A percentile compares a stretch with the other conserved stretches of the same genome.
Conservation (phyloP, 2,888 invertebrate species). For the Drosophila nigricruria region DNA sequence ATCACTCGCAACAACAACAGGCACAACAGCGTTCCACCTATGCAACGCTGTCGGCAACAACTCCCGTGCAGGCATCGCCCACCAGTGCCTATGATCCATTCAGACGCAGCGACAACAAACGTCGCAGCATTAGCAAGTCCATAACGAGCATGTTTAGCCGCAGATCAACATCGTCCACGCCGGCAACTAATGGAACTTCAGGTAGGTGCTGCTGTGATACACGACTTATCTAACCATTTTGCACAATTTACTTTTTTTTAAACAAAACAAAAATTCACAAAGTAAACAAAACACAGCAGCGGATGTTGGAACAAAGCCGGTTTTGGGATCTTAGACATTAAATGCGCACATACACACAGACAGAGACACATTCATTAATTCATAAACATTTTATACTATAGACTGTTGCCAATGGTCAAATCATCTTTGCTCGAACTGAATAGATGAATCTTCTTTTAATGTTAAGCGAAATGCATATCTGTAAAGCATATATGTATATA, state of each 20-base stretch:
- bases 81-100: conserved; percentile 86
- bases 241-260: conserved; percentile 44
- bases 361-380: conserved; percentile 9
- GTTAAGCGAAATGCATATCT: background rate
- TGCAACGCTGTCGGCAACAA: conserved; percentile 83
- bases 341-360: conserved; percentile 23
- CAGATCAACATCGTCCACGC: conserved; percentile 85
- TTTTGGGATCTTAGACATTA: conserved; percentile 60
- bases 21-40: conserved; percentile 80
- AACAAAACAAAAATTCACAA: conserved; percentile 35
- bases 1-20: conserved; percentile 39
- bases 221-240: conserved; percentile 11
- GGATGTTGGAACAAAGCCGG: conserved; percentile 72
- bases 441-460: background rate
- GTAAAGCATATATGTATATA: background rate
- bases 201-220: conserved; percentile 29
- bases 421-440: background rate
- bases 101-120: conserved; percentile 89
- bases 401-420: conserved; percentile 11
- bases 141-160: conserved; percentile 91
- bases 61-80: conserved; percentile 84
- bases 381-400: conserved; percentile 17
- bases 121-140: conserved; percentile 91
- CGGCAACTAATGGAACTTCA: conserved; percentile 19
- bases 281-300: conserved; percentile 54